These are phyloP conservation scores for Phengaris arion DNA, from an alignment of 2,888 invertebrate genomes.

Conservation along the genomic window DNA sequence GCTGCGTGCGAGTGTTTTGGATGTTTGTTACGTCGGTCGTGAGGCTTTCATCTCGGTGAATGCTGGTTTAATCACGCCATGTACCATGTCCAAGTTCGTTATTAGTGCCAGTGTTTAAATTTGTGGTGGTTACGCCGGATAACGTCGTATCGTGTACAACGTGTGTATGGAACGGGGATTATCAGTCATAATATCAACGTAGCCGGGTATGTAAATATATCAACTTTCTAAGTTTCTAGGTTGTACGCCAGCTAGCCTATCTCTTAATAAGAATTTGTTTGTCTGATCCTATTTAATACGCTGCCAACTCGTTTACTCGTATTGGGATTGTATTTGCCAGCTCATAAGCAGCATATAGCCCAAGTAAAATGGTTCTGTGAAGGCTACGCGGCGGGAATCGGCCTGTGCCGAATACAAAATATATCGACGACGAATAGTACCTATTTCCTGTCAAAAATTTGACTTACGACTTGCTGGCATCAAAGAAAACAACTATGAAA, in stretches of 20 bases:
- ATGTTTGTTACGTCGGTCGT: constrained; percentile 45
- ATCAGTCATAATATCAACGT: constrained; percentile 54
- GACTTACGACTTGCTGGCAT: neutral
- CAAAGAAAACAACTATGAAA: neutral
- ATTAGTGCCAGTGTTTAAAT: constrained; percentile 74
- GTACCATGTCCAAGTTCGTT: constrained; percentile 68
- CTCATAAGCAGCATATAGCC: neutral
- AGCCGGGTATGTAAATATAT: constrained; percentile 61
- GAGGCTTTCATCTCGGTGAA: constrained; percentile 66
- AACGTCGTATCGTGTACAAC: constrained; percentile 56
- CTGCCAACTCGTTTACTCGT: neutral
- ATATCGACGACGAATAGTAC: neutral
- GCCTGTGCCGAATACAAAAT: neutral
- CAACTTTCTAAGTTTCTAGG: constrained; percentile 42
- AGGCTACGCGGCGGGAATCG: neutral
- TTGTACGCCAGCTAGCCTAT: constrained; percentile 34
- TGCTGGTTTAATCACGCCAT: constrained; percentile 70
- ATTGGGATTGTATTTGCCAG: neutral
- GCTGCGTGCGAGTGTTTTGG: constrained; percentile 47
- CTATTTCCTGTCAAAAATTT: neutral
- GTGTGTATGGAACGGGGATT: constrained; percentile 67
- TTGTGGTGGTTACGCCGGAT: constrained; percentile 64
- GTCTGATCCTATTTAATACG: neutral
- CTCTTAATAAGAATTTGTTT: constrained; percentile 14
- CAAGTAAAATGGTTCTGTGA: neutral